A percentile compares a stretch with the other conserved stretches of the same genome.
phyloP scores from a whole-genome alignment of 2,797 vertebrate genomes.

The Trachurus trachurus region DNA sequence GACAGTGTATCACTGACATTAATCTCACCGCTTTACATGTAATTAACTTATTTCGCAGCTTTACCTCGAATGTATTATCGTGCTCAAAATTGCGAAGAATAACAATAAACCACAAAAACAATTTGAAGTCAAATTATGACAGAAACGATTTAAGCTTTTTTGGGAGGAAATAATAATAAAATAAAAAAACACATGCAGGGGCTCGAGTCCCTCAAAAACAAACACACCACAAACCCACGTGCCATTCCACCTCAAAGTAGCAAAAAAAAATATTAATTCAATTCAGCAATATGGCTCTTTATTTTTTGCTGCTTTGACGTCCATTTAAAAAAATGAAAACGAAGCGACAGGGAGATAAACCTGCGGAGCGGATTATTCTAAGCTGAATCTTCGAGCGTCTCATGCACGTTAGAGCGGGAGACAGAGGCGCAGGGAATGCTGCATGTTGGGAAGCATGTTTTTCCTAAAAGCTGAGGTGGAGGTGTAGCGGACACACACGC shows the following conservation, averaged over 20 bases:
- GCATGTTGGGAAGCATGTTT: not conserved
- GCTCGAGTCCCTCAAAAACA: not conserved
- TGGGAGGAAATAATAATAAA: too few relatives aligned
- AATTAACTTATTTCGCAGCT: not conserved
- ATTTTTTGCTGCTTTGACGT: constrained; percentile 7
- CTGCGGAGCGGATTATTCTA: constrained; percentile 17
- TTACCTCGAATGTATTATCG: not conserved
- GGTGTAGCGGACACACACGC: not conserved
- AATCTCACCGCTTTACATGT: not conserved
- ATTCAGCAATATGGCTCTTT: not conserved
- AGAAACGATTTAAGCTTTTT: not conserved
- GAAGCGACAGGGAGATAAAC: not conserved
- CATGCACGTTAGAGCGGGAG: not conserved
- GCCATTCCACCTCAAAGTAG: not conserved
- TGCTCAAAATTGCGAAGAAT: not conserved
- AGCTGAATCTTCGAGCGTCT: not conserved
- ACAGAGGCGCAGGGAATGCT: not conserved
- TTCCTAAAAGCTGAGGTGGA: not conserved
- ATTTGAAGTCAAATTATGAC: not conserved
- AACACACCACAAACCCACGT: constrained; percentile 7
- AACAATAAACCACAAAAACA: not conserved
- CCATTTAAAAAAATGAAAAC: constrained; percentile 18
- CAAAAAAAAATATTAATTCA: not conserved
- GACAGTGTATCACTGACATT: not conserved
- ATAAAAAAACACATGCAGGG: not conserved